Conservation (phyloP, 1,140 invertebrate species). For the Teleogryllus occipitalis region DNA sequence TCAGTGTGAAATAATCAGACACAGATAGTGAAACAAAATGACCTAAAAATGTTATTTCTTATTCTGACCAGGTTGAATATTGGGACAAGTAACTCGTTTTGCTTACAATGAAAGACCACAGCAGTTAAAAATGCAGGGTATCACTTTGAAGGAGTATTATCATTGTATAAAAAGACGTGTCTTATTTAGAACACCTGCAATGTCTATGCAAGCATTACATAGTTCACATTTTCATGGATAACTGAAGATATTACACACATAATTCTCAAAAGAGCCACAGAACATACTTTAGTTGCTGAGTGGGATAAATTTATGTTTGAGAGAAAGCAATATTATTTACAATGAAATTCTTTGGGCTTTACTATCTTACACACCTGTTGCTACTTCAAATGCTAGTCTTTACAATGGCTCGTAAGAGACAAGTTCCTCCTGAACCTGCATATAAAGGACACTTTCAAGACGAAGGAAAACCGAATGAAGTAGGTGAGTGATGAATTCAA, state of each 20-base stretch:
- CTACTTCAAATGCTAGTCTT: neutral
- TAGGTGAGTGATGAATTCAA: neutral
- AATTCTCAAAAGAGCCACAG: neutral
- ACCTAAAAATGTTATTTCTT: too few species aligned
- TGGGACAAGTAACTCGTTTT: neutral
- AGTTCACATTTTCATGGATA: too few species aligned
- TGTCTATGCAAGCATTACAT: neutral
- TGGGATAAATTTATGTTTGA: too few species aligned
- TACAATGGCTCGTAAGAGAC: neutral
- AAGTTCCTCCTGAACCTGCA: neutral
- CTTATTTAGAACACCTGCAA: neutral
- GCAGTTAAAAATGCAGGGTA: neutral
- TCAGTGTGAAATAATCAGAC: too few species aligned
- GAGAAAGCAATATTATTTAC: too few species aligned
- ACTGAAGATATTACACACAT: neutral
- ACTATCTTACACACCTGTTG: too few species aligned
- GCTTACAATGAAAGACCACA: neutral
- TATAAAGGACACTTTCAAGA: neutral
- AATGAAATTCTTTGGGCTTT: too few species aligned
- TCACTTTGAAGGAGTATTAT: neutral
- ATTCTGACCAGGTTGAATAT: neutral
- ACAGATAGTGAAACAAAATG: too few species aligned
- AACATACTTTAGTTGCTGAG: too few species aligned
- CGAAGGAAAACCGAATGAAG: neutral
- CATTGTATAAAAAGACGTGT: neutral